Evolutionary conservation across 2,113 vertebrate species (phyloP).

Genomic region (Solea senegalensis): DNA sequence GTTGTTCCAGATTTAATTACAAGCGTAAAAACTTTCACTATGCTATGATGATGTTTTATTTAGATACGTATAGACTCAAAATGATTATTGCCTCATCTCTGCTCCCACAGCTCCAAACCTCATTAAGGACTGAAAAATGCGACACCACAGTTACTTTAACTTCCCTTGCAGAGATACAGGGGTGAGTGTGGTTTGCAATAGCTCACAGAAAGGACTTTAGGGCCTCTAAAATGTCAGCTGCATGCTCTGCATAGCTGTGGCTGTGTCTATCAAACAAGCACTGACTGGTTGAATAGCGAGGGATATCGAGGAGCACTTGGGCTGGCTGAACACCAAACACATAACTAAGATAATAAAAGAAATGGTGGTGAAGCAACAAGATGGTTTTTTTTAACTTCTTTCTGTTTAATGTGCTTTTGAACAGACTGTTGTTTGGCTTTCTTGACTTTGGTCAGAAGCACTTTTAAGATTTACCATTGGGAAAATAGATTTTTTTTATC

Average conservation of each 20-base stretch:
- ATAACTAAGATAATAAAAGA: conserved; percentile 28
- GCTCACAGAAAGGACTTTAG: conserved; percentile 23
- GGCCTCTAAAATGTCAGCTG: conserved; percentile 19
- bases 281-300: conserved; percentile 31
- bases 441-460: conserved; percentile 7
- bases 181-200: conserved; percentile 8
- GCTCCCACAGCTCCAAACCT: conserved; percentile 26
- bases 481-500: neutral
- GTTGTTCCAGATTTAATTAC: conserved; percentile 3
- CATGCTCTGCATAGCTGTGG: conserved; percentile 37
- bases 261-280: conserved; percentile 17
- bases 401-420: conserved; percentile 7
- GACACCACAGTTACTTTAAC: conserved; percentile 30
- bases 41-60: conserved; percentile 10
- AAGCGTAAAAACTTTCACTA: conserved; percentile 13
- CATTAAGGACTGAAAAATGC: conserved; percentile 41
- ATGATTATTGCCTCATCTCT: conserved; percentile 34
- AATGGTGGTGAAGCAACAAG: conserved; percentile 7
- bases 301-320: conserved; percentile 21
- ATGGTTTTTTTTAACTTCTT: conserved; percentile 18
- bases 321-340: conserved; percentile 9
- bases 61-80: conserved; percentile 9
- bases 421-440: neutral
- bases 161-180: conserved; percentile 1
- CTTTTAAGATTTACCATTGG: neutral